These are phyloP conservation scores for Mugil cephalus DNA, from an alignment of 2,113 vertebrate genomes.

Conservation along the genomic window DNA sequence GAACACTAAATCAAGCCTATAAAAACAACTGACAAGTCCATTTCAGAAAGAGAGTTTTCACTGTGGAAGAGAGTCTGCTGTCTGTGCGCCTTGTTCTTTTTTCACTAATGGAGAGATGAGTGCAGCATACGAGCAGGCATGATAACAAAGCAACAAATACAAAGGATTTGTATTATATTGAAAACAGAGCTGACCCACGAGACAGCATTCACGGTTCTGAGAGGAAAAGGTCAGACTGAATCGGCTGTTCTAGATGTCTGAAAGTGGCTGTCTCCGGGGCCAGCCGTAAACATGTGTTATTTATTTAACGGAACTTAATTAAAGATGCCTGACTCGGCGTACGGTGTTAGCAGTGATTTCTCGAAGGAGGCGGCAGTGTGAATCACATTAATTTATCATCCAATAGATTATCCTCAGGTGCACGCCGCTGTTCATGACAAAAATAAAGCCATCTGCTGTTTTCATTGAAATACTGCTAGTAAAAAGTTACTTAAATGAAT, in stretches of 20 bases:
- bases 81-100: slow-evolving; percentile 21
- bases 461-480: slow-evolving; percentile 57
- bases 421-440: slow-evolving; percentile 36
- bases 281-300: slow-evolving; percentile 59
- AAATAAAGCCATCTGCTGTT: slow-evolving; percentile 75
- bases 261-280: slow-evolving; percentile 52
- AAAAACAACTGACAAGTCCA: slow-evolving; percentile 26
- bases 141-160: slow-evolving; percentile 53
- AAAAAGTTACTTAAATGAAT: slow-evolving; percentile 49
- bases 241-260: slow-evolving; percentile 6
- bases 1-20: slow-evolving; percentile 24
- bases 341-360: slow-evolving; percentile 66
- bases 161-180: slow-evolving; percentile 39
- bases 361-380: slow-evolving; percentile 61
- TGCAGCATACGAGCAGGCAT: slow-evolving; percentile 7
- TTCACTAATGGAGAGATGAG: slow-evolving; percentile 56
- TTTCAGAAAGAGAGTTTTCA: slow-evolving; percentile 28
- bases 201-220: slow-evolving; percentile 23
- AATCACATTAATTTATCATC: slow-evolving; percentile 73
- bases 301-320: slow-evolving; percentile 70
- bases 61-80: slow-evolving; percentile 1
- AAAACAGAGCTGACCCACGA: slow-evolving; percentile 39
- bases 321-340: slow-evolving; percentile 62
- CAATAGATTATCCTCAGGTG: slow-evolving; percentile 75
- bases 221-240: slow-evolving; percentile 59